These are phyloP conservation scores for Osmoderma eremita DNA, from an alignment of 2,888 invertebrate genomes.

Conservation along the genomic window DNA sequence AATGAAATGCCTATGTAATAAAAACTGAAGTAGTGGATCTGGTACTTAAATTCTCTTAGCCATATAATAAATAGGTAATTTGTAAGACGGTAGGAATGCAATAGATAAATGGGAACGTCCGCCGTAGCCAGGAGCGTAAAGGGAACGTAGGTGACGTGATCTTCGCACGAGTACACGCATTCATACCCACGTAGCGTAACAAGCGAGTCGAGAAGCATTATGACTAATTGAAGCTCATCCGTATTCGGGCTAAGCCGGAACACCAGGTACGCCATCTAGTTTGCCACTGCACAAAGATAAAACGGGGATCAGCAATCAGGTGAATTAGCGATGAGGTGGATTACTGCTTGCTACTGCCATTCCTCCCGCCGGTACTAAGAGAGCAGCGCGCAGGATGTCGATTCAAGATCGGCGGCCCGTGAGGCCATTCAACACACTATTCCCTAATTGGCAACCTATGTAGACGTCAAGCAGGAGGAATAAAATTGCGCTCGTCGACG, in stretches of 20 bases:
- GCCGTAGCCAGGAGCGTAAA: slow-evolving; percentile 9
- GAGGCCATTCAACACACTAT: slow-evolving; percentile 54
- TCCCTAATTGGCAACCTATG: slow-evolving; percentile 50
- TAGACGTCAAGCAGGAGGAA: slow-evolving; percentile 36
- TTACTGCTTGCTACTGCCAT: slow-evolving; percentile 20
- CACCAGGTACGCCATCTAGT: slow-evolving; percentile 54
- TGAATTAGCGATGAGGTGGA: slow-evolving; percentile 56
- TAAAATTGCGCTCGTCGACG: slow-evolving; percentile 15
- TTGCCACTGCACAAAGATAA: slow-evolving; percentile 60
- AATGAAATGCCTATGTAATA: too few species aligned
- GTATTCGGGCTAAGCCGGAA: slow-evolving; percentile 54
- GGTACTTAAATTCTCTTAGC: slow-evolving; percentile 22
- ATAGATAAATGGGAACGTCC: slow-evolving; percentile 19
- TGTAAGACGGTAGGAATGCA: slow-evolving; percentile 7
- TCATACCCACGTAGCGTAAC: slow-evolving; percentile 51
- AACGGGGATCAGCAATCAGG: slow-evolving; percentile 61
- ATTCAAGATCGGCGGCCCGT: slow-evolving; percentile 60
- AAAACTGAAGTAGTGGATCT: neutral
- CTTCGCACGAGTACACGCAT: slow-evolving; percentile 45
- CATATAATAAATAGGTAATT: slow-evolving; percentile 20
- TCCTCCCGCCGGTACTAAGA: slow-evolving; percentile 55
- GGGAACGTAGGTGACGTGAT: slow-evolving; percentile 24
- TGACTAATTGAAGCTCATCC: slow-evolving; percentile 61
- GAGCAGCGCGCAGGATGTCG: slow-evolving; percentile 59
- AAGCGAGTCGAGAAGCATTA: slow-evolving; percentile 58